phyloP scores from a whole-genome alignment of 2,797 vertebrate genomes.

The Ibycter americanus region DNA sequence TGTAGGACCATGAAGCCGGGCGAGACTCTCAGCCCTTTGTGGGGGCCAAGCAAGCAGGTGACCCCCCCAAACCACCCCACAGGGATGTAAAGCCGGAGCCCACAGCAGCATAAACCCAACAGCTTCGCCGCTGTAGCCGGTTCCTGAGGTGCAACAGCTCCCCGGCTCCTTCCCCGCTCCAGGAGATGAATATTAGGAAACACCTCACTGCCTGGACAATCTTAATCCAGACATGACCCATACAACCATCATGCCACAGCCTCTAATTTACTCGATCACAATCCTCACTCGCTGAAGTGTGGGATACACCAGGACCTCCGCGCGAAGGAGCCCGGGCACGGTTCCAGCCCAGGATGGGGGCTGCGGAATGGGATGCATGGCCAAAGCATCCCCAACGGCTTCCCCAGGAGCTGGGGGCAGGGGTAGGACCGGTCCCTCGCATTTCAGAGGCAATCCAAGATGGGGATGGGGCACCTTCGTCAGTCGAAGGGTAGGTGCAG shows the following conservation, averaged over 20 bases:
- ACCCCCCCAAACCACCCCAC: not conserved
- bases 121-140: constrained; percentile 23
- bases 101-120: not conserved
- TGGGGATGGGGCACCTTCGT: rapidly evolving
- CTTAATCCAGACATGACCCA: not conserved
- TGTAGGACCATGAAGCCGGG: rapidly evolving
- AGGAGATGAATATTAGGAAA: not conserved
- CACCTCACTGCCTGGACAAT: not conserved
- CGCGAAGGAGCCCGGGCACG: rapidly evolving
- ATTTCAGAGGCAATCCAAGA: not conserved
- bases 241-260: rapidly evolving
- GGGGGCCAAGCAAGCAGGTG: not conserved
- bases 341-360: not conserved
- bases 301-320: not conserved
- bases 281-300: rapidly evolving
- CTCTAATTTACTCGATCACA: not conserved
- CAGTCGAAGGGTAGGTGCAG: not conserved
- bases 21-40: not conserved
- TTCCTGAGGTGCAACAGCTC: constrained; percentile 1
- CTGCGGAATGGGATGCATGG: rapidly evolving
- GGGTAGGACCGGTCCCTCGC: not conserved
- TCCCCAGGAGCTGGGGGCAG: not conserved
- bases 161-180: not conserved
- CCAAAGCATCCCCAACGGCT: not conserved
- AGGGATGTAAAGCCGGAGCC: not conserved